These are phyloP conservation scores for Sialis lutaria DNA, from an alignment of 2,888 invertebrate species.

Conservation along the genomic window DNA sequence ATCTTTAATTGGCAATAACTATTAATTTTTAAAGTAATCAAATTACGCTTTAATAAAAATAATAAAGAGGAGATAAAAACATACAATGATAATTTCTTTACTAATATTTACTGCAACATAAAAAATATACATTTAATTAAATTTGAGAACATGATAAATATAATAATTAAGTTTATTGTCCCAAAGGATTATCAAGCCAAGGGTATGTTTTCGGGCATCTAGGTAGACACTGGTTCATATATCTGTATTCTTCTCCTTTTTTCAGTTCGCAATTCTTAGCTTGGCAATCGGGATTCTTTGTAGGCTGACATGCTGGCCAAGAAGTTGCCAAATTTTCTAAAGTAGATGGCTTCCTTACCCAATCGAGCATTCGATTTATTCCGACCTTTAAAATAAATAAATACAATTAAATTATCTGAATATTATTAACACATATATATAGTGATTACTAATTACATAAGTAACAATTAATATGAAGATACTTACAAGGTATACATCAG, in stretches of 20 bases:
- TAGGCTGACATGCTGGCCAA: conserved; percentile 15
- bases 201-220: conserved; percentile 34
- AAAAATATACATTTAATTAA: too few relatives aligned
- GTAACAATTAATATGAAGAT: not conserved
- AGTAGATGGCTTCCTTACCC: conserved; percentile 35
- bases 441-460: not conserved
- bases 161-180: conserved; percentile 13
- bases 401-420: conserved; percentile 1
- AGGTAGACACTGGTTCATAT: conserved; percentile 28
- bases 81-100: too few relatives aligned
- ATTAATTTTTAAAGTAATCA: too few relatives aligned
- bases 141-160: too few relatives aligned
- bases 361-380: conserved; percentile 31
- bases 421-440: not conserved
- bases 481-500: conserved; percentile 40
- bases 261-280: conserved; percentile 12
- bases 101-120: too few relatives aligned
- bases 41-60: too few relatives aligned
- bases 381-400: conserved; percentile 21
- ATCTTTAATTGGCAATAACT: too few relatives aligned
- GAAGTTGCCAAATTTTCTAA: conserved; percentile 20
- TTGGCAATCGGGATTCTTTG: conserved; percentile 9
- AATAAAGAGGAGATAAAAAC: too few relatives aligned
- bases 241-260: conserved; percentile 22
- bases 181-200: conserved; percentile 37